Base-by-base conservation (phyloP, 2,888 invertebrate genomes). In the Serripes groenlandicus region DNA sequence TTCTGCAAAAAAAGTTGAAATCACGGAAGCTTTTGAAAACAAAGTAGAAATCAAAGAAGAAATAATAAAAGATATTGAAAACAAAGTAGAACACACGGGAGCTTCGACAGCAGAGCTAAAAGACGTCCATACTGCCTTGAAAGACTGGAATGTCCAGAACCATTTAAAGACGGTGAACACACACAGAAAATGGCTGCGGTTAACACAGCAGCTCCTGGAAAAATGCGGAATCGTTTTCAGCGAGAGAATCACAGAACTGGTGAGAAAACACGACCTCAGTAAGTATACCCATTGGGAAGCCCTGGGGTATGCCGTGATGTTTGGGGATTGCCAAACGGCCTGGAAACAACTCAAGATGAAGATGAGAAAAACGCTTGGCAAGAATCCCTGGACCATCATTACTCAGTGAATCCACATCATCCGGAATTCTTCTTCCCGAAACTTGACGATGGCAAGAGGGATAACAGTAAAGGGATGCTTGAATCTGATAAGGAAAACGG, bases 291-390 rank as follows among this genome's bases (percentile, higher is more conserved):
- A 81, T 28, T 60, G 64, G 23, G 86, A 86, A 64, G 69, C 77
- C 3, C 81, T 83, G 2, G 86, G 86, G 5, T 86, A 86, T 62
- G 79, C 79, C 9, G 79, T 81, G 2, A 86, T 86, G 86, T 86
- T 86, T 75, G 81, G 79, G 3, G 79, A 79, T 54, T 81, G 78
- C 3, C 73, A 73, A 15, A 34, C 54, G 0, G 66, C 58, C 23
- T 81, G 62, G 62, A 78, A 70, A 56, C 37, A 70, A 18, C 77
- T 86, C 9, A 74, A 35, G 56, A 42, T 1, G 70, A 54, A 23
- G 71, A 74, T 1, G 86, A 86, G 42, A 79, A 79, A 37, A 68
- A 35, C 28, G 86, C 81, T 52, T 86, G 83, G 83, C 69, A 74
- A 23, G 52, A 26, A 21, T 64, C 81, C 2, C 75, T 86, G 5